These are phyloP conservation scores for Cherax destructor DNA, from an alignment of 1,140 invertebrate genomes.

Conservation along the genomic window DNA sequence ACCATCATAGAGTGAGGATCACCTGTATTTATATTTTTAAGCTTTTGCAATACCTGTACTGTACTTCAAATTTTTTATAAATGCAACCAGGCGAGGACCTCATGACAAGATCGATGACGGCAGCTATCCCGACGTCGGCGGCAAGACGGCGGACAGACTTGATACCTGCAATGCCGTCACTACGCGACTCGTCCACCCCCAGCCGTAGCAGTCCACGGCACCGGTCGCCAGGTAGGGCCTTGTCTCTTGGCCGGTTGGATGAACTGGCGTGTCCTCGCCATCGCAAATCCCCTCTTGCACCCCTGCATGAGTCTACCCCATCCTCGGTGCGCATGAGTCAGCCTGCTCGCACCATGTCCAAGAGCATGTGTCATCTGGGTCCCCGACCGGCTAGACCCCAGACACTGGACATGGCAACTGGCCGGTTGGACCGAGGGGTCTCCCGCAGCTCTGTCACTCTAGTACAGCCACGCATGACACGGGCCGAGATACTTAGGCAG, in stretches of 20 bases:
- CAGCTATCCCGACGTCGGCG: slow-evolving; percentile 63
- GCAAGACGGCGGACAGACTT: slow-evolving; percentile 89
- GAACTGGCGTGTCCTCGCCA: slow-evolving; percentile 85
- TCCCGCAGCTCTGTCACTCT: slow-evolving; percentile 78
- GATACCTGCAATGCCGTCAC: slow-evolving; percentile 88
- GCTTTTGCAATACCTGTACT: not conserved
- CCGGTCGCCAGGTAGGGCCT: slow-evolving; percentile 82
- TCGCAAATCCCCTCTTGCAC: slow-evolving; percentile 72
- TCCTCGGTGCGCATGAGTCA: slow-evolving; percentile 71
- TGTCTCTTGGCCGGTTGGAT: slow-evolving; percentile 93
- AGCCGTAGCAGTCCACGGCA: slow-evolving; percentile 68
- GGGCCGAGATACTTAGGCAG: slow-evolving; percentile 78
- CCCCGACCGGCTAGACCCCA: slow-evolving; percentile 71
- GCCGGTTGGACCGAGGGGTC: slow-evolving; percentile 75
- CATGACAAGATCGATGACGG: slow-evolving; percentile 71
- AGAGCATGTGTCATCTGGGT: slow-evolving; percentile 76
- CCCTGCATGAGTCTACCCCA: slow-evolving; percentile 73
- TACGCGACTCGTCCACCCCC: slow-evolving; percentile 73
- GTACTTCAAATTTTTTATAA: not conserved
- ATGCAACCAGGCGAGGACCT: slow-evolving; percentile 59
- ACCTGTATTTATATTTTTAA: not conserved
- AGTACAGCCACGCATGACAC: slow-evolving; percentile 77
- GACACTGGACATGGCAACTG: slow-evolving; percentile 73
- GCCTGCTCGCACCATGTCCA: slow-evolving; percentile 79
- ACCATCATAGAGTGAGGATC: too few species aligned